These are phyloP conservation scores for Ptiloglossa arizonensis DNA, from an alignment of 1,140 invertebrate genomes.

Conservation along the genomic window DNA sequence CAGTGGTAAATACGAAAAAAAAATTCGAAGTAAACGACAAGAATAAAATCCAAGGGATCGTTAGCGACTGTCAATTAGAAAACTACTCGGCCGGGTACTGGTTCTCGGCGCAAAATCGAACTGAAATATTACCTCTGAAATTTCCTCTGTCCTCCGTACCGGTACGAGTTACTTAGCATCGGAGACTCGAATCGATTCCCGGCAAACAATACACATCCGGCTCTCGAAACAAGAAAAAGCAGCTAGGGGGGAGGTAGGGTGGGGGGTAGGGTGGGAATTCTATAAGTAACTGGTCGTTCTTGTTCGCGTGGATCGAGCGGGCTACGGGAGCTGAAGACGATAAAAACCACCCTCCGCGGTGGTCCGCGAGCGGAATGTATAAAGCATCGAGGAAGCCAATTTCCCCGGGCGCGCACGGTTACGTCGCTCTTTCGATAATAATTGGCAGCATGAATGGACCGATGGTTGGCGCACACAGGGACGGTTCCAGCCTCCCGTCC, in stretches of 20 bases:
- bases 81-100: neutral
- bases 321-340: conserved; percentile 11
- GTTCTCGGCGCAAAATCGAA: neutral
- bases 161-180: neutral
- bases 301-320: conserved; percentile 23
- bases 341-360: conserved; percentile 45
- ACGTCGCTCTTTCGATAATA: conserved; percentile 70
- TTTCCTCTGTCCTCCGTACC: neutral
- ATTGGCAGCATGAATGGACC: conserved; percentile 71
- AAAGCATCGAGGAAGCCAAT: conserved; percentile 63
- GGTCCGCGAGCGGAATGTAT: conserved; percentile 34
- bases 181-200: conserved; percentile 25
- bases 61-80: conserved; percentile 3
- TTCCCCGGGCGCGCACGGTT: conserved; percentile 55
- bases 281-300: conserved; percentile 30
- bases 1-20: no score
- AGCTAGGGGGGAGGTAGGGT: no score
- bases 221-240: conserved; percentile 2
- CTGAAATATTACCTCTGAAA: conserved; percentile 22
- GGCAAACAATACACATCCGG: conserved; percentile 12
- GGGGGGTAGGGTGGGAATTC: neutral
- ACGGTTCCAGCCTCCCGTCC: conserved; percentile 33
- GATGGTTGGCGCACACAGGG: conserved; percentile 48
- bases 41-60: no score
- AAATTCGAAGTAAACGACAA: no score